A percentile compares a stretch with the other conserved stretches of the same genome.
Conservation (phyloP, 1,140 invertebrate genomes). For the Theocolax elegans region DNA sequence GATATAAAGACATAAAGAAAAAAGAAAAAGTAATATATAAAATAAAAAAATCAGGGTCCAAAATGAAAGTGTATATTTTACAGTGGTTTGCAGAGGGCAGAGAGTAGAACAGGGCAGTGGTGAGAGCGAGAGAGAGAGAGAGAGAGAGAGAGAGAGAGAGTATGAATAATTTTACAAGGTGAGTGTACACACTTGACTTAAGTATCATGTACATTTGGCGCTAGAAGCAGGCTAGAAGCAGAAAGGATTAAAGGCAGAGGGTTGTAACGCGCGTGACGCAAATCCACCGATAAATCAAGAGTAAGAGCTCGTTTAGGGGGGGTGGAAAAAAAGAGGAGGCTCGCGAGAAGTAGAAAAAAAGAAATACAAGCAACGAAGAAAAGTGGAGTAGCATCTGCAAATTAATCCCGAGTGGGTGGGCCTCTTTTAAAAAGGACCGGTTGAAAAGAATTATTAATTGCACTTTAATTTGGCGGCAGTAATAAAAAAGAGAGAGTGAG, state of each 20-base stretch:
- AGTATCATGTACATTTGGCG: slow-evolving; percentile 7
- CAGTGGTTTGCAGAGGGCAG: too few relatives aligned
- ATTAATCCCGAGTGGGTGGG: slow-evolving; percentile 7
- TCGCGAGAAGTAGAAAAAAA: neutral
- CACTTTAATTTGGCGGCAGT: slow-evolving; percentile 17
- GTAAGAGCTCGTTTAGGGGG: neutral
- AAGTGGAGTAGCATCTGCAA: slow-evolving; percentile 14
- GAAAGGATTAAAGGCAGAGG: slow-evolving; percentile 14
- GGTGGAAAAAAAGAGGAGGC: neutral
- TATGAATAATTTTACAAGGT: neutral
- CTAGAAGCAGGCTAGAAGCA: neutral
- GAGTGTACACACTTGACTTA: neutral
- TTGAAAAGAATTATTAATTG: slow-evolving; percentile 31
- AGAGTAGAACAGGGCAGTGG: too few relatives aligned
- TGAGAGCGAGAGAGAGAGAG: too few relatives aligned
- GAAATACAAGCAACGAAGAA: neutral
- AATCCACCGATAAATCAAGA: slow-evolving; percentile 23
- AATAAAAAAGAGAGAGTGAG: neutral
- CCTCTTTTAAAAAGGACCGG: neutral
- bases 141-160: neutral
- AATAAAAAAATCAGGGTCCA: too few relatives aligned
- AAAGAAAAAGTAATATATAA: too few relatives aligned
- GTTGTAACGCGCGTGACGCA: neutral
- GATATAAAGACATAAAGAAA: too few relatives aligned
- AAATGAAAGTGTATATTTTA: too few relatives aligned